These are phyloP conservation scores for Boloria selene DNA, from an alignment of 2,888 invertebrate genomes.

Conservation along the genomic window DNA sequence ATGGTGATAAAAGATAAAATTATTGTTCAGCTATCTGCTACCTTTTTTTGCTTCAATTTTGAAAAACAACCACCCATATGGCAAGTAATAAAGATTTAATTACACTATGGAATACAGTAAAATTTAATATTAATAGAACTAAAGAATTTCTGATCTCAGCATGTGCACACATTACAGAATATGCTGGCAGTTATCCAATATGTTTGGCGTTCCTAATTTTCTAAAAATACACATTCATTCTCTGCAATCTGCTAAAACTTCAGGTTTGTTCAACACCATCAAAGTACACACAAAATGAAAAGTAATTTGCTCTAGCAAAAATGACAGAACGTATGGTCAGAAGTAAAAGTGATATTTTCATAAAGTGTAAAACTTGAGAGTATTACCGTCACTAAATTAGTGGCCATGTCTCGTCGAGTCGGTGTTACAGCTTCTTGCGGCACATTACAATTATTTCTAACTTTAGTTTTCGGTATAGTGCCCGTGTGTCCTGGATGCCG, in stretches of 20 bases:
- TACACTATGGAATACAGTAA: constrained; percentile 32
- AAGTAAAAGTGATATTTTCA: background rate
- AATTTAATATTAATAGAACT: constrained; percentile 42
- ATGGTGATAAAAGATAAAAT: constrained; percentile 14
- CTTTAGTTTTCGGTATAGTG: constrained; percentile 86
- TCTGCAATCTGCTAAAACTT: constrained; percentile 61
- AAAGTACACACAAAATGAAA: constrained; percentile 3
- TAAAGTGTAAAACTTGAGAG: background rate
- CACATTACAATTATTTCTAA: constrained; percentile 82
- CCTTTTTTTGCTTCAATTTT: constrained; percentile 73
- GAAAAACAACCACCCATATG: constrained; percentile 79
- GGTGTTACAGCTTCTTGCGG: constrained; percentile 84
- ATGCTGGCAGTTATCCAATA: constrained; percentile 71
- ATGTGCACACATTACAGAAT: constrained; percentile 45
- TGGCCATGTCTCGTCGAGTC: constrained; percentile 81
- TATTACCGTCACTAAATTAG: constrained; percentile 76
- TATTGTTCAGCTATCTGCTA: constrained; percentile 43
- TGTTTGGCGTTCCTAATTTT: constrained; percentile 56
- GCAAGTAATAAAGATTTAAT: constrained; percentile 36
- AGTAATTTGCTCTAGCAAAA: background rate
- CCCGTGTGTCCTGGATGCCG: constrained; percentile 82
- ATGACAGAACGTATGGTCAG: background rate
- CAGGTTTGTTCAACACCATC: constrained; percentile 44
- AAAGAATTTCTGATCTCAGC: constrained; percentile 38
- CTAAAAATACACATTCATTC: constrained; percentile 72